These are phyloP conservation scores for Neocloeon triangulifer DNA, from an alignment of 1,140 invertebrate species.

Conservation along the genomic window DNA sequence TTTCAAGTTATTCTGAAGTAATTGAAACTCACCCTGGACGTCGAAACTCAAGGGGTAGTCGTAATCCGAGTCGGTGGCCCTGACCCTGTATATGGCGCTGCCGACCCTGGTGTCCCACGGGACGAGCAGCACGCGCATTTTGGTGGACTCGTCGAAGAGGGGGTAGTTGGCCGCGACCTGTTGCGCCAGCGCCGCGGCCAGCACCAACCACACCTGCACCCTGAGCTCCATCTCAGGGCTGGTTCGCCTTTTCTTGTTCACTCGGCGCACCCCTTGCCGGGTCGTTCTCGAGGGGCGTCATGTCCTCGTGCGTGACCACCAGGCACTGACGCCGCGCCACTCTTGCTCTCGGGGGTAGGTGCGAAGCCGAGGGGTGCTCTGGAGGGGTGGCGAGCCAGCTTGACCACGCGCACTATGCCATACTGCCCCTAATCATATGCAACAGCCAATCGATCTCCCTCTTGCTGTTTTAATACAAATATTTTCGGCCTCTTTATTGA, in stretches of 20 bases:
- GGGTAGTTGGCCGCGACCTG: constrained; percentile 28
- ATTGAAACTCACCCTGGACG: constrained; percentile 31
- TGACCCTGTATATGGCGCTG: constrained; percentile 60
- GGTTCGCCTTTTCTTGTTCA: neutral
- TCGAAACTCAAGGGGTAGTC: constrained; percentile 67
- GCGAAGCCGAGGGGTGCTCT: too few species aligned
- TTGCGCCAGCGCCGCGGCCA: constrained; percentile 2
- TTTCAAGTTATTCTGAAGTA: neutral
- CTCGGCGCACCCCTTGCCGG: neutral
- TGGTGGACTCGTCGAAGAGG: constrained; percentile 55
- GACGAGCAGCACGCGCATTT: constrained; percentile 54
- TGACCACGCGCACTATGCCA: too few species aligned
- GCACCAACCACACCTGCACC: neutral
- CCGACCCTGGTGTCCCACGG: constrained; percentile 58
- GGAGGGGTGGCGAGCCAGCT: too few species aligned
- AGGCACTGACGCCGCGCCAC: too few species aligned
- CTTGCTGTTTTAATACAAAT: too few species aligned
- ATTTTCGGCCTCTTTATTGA: too few species aligned
- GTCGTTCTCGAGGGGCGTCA: too few species aligned
- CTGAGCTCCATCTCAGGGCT: too few species aligned
- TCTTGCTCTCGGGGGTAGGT: too few species aligned
- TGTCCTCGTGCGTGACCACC: too few species aligned
- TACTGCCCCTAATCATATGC: too few species aligned
- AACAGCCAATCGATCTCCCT: too few species aligned
- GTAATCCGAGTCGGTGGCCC: constrained; percentile 65